A percentile compares a stretch with the other conserved stretches of the same genome.
Conservation (phyloP, 2,113 vertebrate species). For the Myrmecophaga tridactyla region DNA sequence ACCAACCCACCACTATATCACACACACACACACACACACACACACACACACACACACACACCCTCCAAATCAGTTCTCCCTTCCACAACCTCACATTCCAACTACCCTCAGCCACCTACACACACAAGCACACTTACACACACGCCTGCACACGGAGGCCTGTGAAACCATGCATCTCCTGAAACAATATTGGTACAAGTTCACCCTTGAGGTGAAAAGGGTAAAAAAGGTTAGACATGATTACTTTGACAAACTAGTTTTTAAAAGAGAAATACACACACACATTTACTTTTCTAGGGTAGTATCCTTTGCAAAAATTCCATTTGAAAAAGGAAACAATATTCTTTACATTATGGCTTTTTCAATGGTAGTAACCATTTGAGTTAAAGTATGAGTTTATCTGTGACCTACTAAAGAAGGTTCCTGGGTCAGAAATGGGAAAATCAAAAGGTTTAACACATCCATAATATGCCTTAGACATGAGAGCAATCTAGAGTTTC, state of each 20-base stretch:
- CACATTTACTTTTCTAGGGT: conserved; percentile 45
- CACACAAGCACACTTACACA: not conserved
- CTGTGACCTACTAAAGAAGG: conserved; percentile 15
- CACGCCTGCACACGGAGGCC: not conserved
- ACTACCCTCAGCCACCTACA: not conserved
- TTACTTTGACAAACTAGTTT: conserved; percentile 50
- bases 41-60: conserved; percentile 38
- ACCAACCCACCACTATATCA: not conserved
- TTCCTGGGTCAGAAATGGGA: not conserved
- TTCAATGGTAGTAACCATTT: conserved; percentile 18
- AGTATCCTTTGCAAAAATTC: conserved; percentile 65
- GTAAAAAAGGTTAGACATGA: conserved; percentile 5
- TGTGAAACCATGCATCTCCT: not conserved
- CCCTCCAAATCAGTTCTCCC: conserved; percentile 14
- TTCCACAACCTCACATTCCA: not conserved
- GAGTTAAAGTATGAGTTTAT: conserved; percentile 36
- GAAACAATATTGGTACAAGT: conserved; percentile 43
- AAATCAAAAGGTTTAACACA: not conserved
- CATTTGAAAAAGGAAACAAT: conserved; percentile 62
- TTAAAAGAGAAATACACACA: conserved; percentile 49
- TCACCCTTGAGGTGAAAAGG: conserved; percentile 27
- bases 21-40: not conserved
- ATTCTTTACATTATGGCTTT: conserved; percentile 54
- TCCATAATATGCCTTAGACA: not conserved
- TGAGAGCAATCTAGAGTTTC: not conserved